Conservation (phyloP, 2,797 vertebrate genomes). For the Neopelma chrysocephalum region DNA sequence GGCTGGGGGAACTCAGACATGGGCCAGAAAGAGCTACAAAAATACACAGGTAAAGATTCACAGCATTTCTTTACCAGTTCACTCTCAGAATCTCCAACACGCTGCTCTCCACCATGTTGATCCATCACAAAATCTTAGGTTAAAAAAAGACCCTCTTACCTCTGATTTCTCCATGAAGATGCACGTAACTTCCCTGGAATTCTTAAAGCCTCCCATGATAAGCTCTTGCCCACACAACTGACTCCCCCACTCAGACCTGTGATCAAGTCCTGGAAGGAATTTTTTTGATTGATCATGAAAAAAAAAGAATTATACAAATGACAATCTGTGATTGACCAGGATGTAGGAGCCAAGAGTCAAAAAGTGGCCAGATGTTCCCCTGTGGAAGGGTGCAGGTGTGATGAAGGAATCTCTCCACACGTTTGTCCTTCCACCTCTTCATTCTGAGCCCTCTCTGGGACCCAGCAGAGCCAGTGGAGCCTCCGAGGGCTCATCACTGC, state of each 20-base stretch:
- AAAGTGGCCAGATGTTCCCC: background rate
- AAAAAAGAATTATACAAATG: background rate
- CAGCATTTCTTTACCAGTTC: background rate
- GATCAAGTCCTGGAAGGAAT: background rate
- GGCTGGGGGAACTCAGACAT: background rate
- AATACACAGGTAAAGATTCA: background rate
- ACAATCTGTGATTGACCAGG: background rate
- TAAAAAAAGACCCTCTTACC: background rate
- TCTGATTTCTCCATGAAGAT: background rate
- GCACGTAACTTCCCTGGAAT: background rate
- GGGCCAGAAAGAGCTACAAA: background rate
- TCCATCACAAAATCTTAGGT: background rate
- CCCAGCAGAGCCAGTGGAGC: background rate
- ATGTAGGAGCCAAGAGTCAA: background rate
- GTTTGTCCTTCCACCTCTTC: background rate
- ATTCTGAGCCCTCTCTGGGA: background rate
- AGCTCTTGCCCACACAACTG: background rate
- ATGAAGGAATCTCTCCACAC: background rate
- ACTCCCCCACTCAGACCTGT: background rate
- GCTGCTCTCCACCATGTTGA: background rate
- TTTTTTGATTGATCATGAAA: background rate
- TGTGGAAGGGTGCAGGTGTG: background rate
- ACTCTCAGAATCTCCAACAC: background rate
- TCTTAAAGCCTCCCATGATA: background rate
- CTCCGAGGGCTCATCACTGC: background rate